Percentiles rank a stretch among this genome's conserved stretches.
Evolutionary conservation across 2,888 invertebrate species (phyloP).

Genomic region (Sinelater perroti): DNA sequence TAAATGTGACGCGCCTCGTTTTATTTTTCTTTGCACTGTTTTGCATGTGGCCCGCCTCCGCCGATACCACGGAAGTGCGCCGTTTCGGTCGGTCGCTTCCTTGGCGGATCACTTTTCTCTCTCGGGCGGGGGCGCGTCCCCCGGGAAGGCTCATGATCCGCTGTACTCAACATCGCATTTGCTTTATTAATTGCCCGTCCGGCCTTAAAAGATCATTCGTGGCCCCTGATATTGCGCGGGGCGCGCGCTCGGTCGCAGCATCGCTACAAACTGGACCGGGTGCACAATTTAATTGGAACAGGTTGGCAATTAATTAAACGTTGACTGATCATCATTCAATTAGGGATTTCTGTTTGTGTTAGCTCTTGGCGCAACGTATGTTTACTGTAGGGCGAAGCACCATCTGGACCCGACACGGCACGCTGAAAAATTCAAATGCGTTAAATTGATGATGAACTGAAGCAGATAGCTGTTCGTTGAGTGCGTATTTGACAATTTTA

Average conservation of each 20-base stretch:
- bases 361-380: slow-evolving; percentile 2
- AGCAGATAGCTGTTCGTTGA: too few relatives aligned
- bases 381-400: slow-evolving; percentile 1
- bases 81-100: slow-evolving; percentile 11
- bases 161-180: too few relatives aligned
- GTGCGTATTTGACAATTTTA: too few relatives aligned
- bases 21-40: slow-evolving; percentile 29
- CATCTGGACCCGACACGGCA: too few relatives aligned
- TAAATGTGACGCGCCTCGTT: slow-evolving; percentile 34
- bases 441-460: too few relatives aligned
- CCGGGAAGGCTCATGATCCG: too few relatives aligned
- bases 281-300: slow-evolving; percentile 21
- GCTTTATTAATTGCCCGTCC: too few relatives aligned
- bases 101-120: slow-evolving; percentile 9
- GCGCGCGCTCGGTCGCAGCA: too few relatives aligned
- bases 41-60: slow-evolving; percentile 9
- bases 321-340: slow-evolving; percentile 25
- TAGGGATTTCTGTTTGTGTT: slow-evolving; percentile 13
- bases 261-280: too few relatives aligned
- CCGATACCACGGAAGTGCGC: slow-evolving; percentile 10
- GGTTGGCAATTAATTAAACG: slow-evolving; percentile 24
- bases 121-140: too few relatives aligned
- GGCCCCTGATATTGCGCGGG: background rate
- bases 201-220: slow-evolving; percentile 2
- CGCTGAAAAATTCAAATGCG: too few relatives aligned